Evolutionary conservation across 2,888 invertebrate species (phyloP), one percentile per base, ranked within the genome.

Genomic region (Hermodice carunculata): DNA sequence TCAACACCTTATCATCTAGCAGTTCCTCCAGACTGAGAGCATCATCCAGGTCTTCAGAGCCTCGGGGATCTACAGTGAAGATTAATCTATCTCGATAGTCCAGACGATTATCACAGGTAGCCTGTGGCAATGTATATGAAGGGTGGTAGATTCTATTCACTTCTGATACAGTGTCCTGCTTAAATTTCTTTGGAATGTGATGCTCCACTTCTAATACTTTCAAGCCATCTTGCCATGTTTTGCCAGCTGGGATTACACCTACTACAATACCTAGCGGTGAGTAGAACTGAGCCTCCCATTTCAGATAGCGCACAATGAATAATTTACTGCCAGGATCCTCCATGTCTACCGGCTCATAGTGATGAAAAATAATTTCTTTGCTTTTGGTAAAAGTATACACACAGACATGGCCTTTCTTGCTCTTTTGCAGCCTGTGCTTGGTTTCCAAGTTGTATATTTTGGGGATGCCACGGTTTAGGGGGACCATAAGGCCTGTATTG

Each of bases 1-100:
- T 80, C 11, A 19, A 43, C 40, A 29, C 70, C 64, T 60, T 69
- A 78, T 81, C 93, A 86, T 93, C 92, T 1, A 89, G 88, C 37
- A 96, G 85, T 71, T 87, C 83, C 77, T 90, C 91, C 75, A 94
- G 92, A 17, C 96, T 96, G 11, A 98, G 87, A 0, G 97, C 97
- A 87, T 98, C 98, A 83, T 98, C 98, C 78, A 98, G 89, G 87
- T 98, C 98, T 58, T 93, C 89, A 2, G 96, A 96, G 53, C 94
- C 94, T 28, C 89, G 87, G 3, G 98, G 97, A 88, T 98, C 98
- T 73, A 98, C 96, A 0, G 97, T 96, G 81, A 98, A 96, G 61
- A 96, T 88, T 79, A 95, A 64, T 91, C 88, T 17, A 19, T 82
- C 77, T 48, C 89, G 83, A 58, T 86, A 82, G 75, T 88, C 87